Percentiles rank a stretch among this genome's conserved stretches.
These are phyloP conservation scores for Loriculus beryllinus DNA, from an alignment of 2,797 vertebrate species.

Conservation along the genomic window DNA sequence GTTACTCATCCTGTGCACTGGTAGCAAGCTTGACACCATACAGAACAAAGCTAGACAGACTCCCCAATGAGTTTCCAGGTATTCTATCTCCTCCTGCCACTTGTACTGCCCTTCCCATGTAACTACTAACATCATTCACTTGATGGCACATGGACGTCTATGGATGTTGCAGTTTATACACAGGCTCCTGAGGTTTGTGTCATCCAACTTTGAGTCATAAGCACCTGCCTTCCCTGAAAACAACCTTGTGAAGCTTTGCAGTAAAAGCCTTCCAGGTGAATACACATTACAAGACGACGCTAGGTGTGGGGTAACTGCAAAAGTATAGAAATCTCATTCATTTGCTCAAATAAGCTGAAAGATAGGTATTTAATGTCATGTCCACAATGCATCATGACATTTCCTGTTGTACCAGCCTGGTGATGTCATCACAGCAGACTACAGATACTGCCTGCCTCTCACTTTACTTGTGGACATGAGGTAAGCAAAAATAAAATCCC, in stretches of 20 bases:
- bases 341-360: not conserved
- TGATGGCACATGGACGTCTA: not conserved
- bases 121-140: not conserved
- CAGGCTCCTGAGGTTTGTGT: not conserved
- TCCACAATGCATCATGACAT: fast-evolving
- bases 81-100: not conserved
- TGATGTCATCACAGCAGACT: not conserved
- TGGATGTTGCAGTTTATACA: not conserved
- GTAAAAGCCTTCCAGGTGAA: not conserved
- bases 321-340: not conserved
- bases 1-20: not conserved
- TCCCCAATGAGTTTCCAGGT: not conserved
- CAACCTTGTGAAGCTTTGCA: not conserved
- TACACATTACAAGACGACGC: not conserved
- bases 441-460: not conserved
- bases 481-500: not conserved
- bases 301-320: not conserved
- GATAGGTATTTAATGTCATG: not conserved
- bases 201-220: not conserved
- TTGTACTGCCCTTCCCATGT: not conserved
- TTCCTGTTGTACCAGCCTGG: not conserved
- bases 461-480: not conserved
- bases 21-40: not conserved
- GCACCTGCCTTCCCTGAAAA: not conserved
- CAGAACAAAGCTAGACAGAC: not conserved